phyloP scores from a whole-genome alignment of 2,797 vertebrate genomes.

The Chiloscyllium punctatum region DNA sequence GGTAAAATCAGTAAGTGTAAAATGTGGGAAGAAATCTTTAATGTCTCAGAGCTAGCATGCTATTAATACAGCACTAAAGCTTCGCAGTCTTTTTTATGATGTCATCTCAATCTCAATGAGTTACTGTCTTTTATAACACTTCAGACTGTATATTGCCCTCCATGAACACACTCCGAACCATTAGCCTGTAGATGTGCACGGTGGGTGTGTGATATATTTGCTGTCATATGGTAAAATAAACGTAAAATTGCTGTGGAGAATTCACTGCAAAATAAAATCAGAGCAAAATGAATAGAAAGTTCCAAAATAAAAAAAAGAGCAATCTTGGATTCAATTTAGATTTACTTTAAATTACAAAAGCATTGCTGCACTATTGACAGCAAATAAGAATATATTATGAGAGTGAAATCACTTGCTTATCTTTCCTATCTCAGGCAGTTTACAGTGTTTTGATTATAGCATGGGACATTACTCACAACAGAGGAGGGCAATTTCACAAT shows the following conservation, averaged over 20 bases:
- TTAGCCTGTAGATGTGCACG: not conserved
- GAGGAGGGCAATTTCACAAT: not conserved
- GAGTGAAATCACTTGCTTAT: not conserved
- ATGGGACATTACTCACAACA: not conserved
- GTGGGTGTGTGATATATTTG: conserved; percentile 16
- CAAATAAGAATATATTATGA: not conserved
- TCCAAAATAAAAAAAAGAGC: not conserved
- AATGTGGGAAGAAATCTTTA: not conserved
- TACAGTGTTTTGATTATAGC: not conserved
- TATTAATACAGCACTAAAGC: conserved; percentile 26
- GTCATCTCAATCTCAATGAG: conserved; percentile 29
- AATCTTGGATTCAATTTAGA: not conserved
- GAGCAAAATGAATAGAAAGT: conserved; percentile 5
- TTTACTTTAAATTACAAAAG: not conserved
- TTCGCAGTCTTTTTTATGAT: conserved; percentile 6
- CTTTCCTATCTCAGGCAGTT: not conserved
- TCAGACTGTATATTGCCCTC: not conserved
- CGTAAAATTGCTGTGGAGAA: not conserved
- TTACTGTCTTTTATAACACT: not conserved
- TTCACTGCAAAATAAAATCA: conserved; percentile 11
- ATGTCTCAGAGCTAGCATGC: conserved; percentile 3
- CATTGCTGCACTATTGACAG: not conserved
- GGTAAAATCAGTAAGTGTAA: conserved; percentile 13
- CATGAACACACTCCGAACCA: conserved; percentile 13
- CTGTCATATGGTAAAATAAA: not conserved